Base-by-base conservation (phyloP, 2,888 invertebrate genomes). In the Micoletzkya japonica region DNA sequence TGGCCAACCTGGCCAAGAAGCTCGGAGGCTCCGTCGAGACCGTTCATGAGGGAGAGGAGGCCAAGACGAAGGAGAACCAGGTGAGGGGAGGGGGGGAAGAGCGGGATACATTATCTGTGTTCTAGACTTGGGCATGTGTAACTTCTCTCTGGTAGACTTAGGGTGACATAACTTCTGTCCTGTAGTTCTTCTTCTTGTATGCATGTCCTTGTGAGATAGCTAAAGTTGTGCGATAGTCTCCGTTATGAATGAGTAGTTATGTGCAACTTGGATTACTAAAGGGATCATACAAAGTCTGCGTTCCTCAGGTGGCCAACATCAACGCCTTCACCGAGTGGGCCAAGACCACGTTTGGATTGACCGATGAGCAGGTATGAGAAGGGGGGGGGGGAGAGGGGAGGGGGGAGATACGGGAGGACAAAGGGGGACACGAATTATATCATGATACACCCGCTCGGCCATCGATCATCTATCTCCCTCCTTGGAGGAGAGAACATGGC, bases 1-100 rank as follows among this genome's bases (percentile, higher is more conserved):
- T 83, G 37, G 79, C 77, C 60, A 75, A 79, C 66, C 73, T 83
- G 52, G 82, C 83, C 68, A 82, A 83, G 79, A 76, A 73, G 69
- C 71, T 84, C 36, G 68, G 57, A 3, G 57, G 44, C 44, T 39
- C 30, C 24, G 39, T 71, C 7, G 71, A 71, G 66, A 71, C 52
- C 24, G 32, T 71, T 7, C 71, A 79, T 61, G 78, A 81, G 72
- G 82, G 82, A 36, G 82, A 83, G 28, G 82, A 77, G 52, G 78
- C 74, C 37, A 80, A 81, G 70, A 81, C 82, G 73, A 81, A 81
- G 59, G 78, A 57, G 57, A 68, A 68, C 58, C 68, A 68, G 64
- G 64, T 66, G 20, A 4, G 63, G 49, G 63, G 60, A 50, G 63
- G 49, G 50, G n/a, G n/a, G n/a, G n/a, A n/a, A n/a, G n/a, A n/a